Base-by-base conservation (phyloP, 2,888 invertebrate genomes). In the Sarcophaga carnaria region DNA sequence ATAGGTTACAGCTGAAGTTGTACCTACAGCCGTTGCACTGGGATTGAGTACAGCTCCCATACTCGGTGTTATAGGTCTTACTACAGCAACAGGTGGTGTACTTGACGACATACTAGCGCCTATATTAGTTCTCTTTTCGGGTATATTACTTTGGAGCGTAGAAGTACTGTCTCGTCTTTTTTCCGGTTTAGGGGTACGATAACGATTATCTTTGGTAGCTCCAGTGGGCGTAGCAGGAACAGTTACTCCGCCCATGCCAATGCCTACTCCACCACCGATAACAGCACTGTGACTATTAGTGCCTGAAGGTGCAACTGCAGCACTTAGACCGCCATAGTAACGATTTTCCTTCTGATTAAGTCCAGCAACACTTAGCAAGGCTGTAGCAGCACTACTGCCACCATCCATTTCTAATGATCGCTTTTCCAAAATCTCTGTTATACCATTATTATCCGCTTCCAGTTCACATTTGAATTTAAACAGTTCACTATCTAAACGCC, bases 391-490 rank as follows among this genome's bases (percentile, higher is more conserved):
- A 1, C 91, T 92, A 63, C 90, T 91, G 76, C 91, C 92, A 27
- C 91, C 92, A 93, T 99, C 99, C 83, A 98, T 94, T 91, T 99
- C 99, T 76, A 98, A 94, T 0, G 98, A 98, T 66, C 98, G 95
- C 93, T 98, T 98, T 94, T 99, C 99, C 88, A 99, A 93, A 72
- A 98, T 95, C 94, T 99, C 99, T 0, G 99, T 99, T 79, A 99
- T 98, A 4, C 99, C 99, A 90, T 99, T 98, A 94, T 99, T 98
- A 93, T 99, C 99, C 1, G 99, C 99, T 94, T 99, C 99, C 85
- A 99, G 94, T 94, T 99, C 99, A 95, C 99, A 98, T 94, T 99
- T 99, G 93, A 99, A 99, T 93, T 99, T 99, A 90, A 98, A 97
- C 76, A 99, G 94, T 93, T 99, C 99, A 22, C 96, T 96, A 90